Conservation (phyloP, 1,140 invertebrate species). For the Coboldia fuscipes region DNA sequence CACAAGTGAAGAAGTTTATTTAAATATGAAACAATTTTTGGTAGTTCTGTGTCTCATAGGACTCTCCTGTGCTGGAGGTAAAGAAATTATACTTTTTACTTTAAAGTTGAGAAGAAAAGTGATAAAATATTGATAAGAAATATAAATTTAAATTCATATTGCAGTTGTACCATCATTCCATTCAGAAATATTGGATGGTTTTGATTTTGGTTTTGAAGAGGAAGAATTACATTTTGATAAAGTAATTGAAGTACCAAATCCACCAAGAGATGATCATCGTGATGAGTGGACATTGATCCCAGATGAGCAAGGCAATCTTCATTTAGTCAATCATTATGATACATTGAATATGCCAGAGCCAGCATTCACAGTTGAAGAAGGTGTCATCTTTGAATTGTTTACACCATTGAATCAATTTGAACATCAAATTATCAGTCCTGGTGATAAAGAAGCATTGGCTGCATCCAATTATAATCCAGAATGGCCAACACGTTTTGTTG, state of each 20-base stretch:
- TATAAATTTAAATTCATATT: no score
- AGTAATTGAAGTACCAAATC: neutral
- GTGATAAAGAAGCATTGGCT: neutral
- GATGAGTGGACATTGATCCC: neutral
- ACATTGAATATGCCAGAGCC: neutral
- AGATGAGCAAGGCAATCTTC: constrained; percentile 5
- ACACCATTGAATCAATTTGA: constrained; percentile 4
- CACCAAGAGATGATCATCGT: neutral
- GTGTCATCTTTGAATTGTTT: constrained; percentile 5
- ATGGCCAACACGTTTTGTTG: neutral
- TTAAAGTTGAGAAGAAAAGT: no score
- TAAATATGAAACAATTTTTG: no score
- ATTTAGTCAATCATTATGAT: constrained; percentile 4
- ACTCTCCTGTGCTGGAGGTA: no score
- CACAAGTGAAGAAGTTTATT: no score
- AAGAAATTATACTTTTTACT: no score
- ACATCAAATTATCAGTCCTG: neutral
- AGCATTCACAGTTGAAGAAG: constrained; percentile 3
- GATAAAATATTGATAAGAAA: no score
- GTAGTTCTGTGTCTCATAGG: no score
- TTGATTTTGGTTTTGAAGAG: no score
- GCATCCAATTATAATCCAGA: neutral
- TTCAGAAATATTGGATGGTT: no score
- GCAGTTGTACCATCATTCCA: no score
- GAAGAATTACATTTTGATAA: no score